Conservation (phyloP, 2,888 invertebrate species). For the Anoncus sp. region DNA sequence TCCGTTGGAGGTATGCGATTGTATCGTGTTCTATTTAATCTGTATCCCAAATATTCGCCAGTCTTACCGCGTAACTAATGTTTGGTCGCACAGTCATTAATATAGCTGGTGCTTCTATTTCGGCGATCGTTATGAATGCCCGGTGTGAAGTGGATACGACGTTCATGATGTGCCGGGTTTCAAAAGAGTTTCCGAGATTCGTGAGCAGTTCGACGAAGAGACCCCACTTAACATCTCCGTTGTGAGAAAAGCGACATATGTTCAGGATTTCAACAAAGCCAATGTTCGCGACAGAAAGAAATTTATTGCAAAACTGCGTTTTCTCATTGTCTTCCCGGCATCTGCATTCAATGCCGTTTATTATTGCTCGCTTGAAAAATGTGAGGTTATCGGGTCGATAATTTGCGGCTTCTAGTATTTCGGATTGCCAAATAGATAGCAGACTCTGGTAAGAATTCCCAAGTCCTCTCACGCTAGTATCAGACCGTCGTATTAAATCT, state of each 20-base stretch:
- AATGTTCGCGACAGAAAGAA: slow-evolving; percentile 6
- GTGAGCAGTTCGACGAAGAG: slow-evolving; percentile 12
- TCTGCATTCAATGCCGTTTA: slow-evolving; percentile 21
- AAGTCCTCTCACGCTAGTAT: slow-evolving; percentile 7
- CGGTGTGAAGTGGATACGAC: slow-evolving; percentile 12
- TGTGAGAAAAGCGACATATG: slow-evolving; percentile 8
- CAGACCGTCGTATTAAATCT: not conserved
- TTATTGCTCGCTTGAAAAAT: slow-evolving; percentile 18
- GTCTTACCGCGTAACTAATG: slow-evolving; percentile 1
- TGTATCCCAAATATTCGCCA: slow-evolving; percentile 1
- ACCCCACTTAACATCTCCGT: not conserved
- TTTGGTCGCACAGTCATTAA: not conserved
- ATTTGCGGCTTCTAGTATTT: slow-evolving; percentile 10
- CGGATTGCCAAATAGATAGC: slow-evolving; percentile 17
- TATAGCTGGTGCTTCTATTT: slow-evolving; percentile 14
- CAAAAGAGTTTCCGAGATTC: not conserved
- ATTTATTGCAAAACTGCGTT: slow-evolving; percentile 17
- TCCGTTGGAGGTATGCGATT: slow-evolving; percentile 8
- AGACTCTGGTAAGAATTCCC: slow-evolving; percentile 1
- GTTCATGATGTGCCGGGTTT: slow-evolving; percentile 15
- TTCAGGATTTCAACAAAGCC: slow-evolving; percentile 24
- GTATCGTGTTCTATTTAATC: slow-evolving; percentile 12
- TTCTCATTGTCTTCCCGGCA: slow-evolving; percentile 11
- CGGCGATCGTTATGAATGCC: slow-evolving; percentile 8
- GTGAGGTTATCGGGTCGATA: slow-evolving; percentile 7